Evolutionary conservation across 2,888 invertebrate species (phyloP).

Genomic region (Brachypalpus laphriformis): DNA sequence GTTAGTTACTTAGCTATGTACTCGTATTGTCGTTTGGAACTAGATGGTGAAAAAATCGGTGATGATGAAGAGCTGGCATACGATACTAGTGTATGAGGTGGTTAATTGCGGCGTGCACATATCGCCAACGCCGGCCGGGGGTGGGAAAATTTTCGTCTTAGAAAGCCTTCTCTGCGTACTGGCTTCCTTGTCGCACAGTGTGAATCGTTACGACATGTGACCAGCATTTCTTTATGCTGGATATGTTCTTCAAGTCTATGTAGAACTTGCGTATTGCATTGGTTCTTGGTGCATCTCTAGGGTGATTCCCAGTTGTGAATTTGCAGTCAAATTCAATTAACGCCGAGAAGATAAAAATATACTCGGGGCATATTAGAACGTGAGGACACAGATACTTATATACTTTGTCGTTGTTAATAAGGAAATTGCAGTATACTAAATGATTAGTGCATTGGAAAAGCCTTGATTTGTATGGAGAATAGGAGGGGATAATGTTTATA

Average conservation of each 20-base stretch:
- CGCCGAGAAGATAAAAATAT: conserved; percentile 44
- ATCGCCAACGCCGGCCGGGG: conserved; percentile 6
- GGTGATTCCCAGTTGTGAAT: neutral
- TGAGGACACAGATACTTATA: neutral
- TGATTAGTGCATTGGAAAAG: conserved; percentile 57
- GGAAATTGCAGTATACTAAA: conserved; percentile 67
- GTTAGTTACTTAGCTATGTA: conserved; percentile 47
- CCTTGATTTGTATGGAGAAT: conserved; percentile 24
- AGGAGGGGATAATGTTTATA: conserved; percentile 14
- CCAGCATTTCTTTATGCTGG: neutral
- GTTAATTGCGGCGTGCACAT: conserved; percentile 11
- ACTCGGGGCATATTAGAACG: too few species aligned
- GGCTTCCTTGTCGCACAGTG: neutral
- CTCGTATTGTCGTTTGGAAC: neutral
- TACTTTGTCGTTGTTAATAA: conserved; percentile 60
- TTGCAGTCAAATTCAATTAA: conserved; percentile 59
- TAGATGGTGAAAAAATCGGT: neutral
- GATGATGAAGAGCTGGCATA: neutral
- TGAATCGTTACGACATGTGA: too few species aligned
- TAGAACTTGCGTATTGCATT: neutral
- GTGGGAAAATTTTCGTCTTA: neutral
- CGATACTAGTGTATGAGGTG: neutral
- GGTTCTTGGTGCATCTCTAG: neutral
- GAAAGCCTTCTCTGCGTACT: neutral
- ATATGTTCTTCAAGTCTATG: neutral